Evolutionary conservation across 2,888 invertebrate species (phyloP).

Genomic region (Hipparchia semele): DNA sequence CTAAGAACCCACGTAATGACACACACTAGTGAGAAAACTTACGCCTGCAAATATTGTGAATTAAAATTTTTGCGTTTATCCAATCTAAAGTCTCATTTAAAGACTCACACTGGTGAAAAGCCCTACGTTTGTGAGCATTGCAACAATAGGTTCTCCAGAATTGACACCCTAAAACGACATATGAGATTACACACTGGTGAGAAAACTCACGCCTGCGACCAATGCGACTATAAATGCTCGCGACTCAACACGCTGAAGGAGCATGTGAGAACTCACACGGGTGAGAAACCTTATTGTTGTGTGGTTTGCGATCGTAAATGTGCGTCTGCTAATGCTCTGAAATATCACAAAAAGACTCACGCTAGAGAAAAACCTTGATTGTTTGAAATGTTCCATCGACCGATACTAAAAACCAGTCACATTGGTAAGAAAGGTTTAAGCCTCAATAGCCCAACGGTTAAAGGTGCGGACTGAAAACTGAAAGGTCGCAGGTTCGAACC

Average conservation of each 20-base stretch:
- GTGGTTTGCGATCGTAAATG: neutral
- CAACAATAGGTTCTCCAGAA: neutral
- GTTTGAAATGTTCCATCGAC: neutral
- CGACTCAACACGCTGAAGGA: neutral
- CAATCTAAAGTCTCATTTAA: no score
- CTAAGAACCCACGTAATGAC: neutral
- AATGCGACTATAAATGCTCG: neutral
- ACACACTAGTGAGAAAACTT: neutral
- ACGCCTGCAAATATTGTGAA: neutral
- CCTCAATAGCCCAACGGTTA: no score
- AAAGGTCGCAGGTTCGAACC: no score
- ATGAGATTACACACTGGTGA: neutral
- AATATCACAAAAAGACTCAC: neutral
- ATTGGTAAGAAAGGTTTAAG: no score
- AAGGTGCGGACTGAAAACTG: no score
- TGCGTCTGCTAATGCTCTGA: neutral
- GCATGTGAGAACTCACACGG: neutral
- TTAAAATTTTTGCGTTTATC: neutral
- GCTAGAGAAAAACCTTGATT: neutral
- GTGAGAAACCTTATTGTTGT: conserved; percentile 1
- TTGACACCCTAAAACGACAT: neutral
- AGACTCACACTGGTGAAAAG: neutral
- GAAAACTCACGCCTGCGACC: neutral
- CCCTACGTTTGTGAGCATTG: neutral
- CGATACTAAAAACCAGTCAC: neutral